A percentile compares a stretch with the other conserved stretches of the same genome.
phyloP scores from a whole-genome alignment of 2,113 vertebrate species.

The Periophthalmodon schlosseri region DNA sequence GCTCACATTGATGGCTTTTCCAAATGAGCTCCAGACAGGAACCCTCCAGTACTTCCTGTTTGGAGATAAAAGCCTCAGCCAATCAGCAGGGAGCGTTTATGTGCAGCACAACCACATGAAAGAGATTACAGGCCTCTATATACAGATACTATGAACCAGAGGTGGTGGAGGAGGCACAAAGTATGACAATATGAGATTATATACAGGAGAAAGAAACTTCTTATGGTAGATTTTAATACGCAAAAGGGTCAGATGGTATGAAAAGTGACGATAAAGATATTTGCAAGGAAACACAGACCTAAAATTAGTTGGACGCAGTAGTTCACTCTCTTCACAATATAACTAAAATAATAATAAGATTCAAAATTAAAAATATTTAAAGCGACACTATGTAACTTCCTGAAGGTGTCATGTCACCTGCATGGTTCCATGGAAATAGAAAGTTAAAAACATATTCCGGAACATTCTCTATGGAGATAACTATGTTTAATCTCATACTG shows the following conservation, averaged over 20 bases:
- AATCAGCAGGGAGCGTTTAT: conserved; percentile 51
- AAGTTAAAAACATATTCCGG: too few relatives aligned
- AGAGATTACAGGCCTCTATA: conserved; percentile 10
- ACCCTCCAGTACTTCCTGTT: conserved; percentile 55
- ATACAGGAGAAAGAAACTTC: background rate
- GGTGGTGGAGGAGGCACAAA: background rate
- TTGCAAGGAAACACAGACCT: too few relatives aligned
- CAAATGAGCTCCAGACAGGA: conserved; percentile 51
- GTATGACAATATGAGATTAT: background rate
- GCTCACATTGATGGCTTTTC: conserved; percentile 35
- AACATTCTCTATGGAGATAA: too few relatives aligned
- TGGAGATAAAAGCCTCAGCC: conserved; percentile 51
- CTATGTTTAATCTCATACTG: too few relatives aligned
- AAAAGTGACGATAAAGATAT: too few relatives aligned
- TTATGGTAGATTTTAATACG: background rate
- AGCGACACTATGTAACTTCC: too few relatives aligned
- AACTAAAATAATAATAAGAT: too few relatives aligned
- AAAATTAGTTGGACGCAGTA: too few relatives aligned
- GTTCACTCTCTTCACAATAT: too few relatives aligned
- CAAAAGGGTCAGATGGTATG: background rate
- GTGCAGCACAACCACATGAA: conserved; percentile 48
- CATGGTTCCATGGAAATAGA: too few relatives aligned
- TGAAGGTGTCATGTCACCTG: too few relatives aligned
- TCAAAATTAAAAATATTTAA: too few relatives aligned
- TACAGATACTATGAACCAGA: background rate